These are phyloP conservation scores for Cheilosia vernalis DNA, from an alignment of 2,888 invertebrate species.

Conservation along the genomic window DNA sequence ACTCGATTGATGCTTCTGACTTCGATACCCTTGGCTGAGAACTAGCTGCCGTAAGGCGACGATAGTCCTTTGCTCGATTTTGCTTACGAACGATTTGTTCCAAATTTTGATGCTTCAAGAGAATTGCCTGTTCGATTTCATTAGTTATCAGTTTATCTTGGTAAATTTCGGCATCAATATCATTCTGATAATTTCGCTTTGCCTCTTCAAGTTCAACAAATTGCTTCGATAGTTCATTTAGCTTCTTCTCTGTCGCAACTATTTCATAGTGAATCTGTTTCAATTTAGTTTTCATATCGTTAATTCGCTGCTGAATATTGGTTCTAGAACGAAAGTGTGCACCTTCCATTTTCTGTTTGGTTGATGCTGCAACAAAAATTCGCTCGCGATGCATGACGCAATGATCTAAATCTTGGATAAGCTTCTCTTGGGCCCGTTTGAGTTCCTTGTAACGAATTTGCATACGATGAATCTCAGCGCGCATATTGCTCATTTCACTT, in stretches of 20 bases:
- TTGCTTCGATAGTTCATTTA: slow-evolving; percentile 77
- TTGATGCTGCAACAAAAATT: slow-evolving; percentile 86
- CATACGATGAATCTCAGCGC: slow-evolving; percentile 92
- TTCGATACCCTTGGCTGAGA: slow-evolving; percentile 77
- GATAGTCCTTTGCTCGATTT: slow-evolving; percentile 87
- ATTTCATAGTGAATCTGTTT: slow-evolving; percentile 84
- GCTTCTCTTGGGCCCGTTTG: slow-evolving; percentile 81
- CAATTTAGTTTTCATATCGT: slow-evolving; percentile 85
- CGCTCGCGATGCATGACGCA: slow-evolving; percentile 87
- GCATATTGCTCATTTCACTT: slow-evolving; percentile 91
- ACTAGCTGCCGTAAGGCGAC: slow-evolving; percentile 83
- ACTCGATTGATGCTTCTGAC: slow-evolving; percentile 84
- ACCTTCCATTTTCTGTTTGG: slow-evolving; percentile 84
- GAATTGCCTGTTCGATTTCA: slow-evolving; percentile 83
- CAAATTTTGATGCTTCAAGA: slow-evolving; percentile 82
- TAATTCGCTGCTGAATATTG: slow-evolving; percentile 85
- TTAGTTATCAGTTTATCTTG: slow-evolving; percentile 79
- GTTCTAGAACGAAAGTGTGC: slow-evolving; percentile 84
- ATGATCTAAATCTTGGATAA: slow-evolving; percentile 86
- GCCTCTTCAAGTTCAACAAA: slow-evolving; percentile 78
- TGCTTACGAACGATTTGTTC: slow-evolving; percentile 88
- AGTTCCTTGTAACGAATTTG: slow-evolving; percentile 85
- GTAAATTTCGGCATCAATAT: slow-evolving; percentile 78
- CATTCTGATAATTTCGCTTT: slow-evolving; percentile 77
- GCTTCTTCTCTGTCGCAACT: slow-evolving; percentile 77